A percentile compares a stretch with the other conserved stretches of the same genome.
phyloP scores from a whole-genome alignment of 2,797 vertebrate species.

The Babyrousa celebensis region DNA sequence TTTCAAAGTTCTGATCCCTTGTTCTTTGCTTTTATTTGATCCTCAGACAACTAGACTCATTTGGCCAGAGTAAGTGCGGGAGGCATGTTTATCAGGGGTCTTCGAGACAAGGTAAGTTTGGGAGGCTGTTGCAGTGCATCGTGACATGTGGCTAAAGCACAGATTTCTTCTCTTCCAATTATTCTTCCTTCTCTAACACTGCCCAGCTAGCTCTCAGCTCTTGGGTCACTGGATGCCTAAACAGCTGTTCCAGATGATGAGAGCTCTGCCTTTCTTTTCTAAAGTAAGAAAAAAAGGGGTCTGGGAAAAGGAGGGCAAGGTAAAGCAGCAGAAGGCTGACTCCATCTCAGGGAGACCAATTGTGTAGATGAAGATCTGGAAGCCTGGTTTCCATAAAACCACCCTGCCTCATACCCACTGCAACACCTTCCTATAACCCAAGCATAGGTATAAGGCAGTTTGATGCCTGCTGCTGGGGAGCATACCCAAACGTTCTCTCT shows the following conservation, averaged over 20 bases:
- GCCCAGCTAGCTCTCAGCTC: background rate
- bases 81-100: background rate
- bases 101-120: background rate
- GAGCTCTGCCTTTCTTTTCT: background rate
- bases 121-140: background rate
- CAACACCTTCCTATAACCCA: background rate
- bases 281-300: background rate
- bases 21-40: conserved; percentile 41
- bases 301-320: background rate
- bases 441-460: no score
- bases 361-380: background rate
- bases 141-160: background rate
- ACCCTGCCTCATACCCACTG: background rate
- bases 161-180: background rate
- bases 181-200: background rate
- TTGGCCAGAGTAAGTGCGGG: background rate
- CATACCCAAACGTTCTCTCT: background rate
- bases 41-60: background rate
- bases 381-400: background rate
- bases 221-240: no score
- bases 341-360: background rate
- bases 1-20: background rate
- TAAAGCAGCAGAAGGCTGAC: background rate
- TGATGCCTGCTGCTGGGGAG: background rate
- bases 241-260: background rate